phyloP scores from a whole-genome alignment of 2,888 invertebrate species.

The Nomada hirtipes region DNA sequence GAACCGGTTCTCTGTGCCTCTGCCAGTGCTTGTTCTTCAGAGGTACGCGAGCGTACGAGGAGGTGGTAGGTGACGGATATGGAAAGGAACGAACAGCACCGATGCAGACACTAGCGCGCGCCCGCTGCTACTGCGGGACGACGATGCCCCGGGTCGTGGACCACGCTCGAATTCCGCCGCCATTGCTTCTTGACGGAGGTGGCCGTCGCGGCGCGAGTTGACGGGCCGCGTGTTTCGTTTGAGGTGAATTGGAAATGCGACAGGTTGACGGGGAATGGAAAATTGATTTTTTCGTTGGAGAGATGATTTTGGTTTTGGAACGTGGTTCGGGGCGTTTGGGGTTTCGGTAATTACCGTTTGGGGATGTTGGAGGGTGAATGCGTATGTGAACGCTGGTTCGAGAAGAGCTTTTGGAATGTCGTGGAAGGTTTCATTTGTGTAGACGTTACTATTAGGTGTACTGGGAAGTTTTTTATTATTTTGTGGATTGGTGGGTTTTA shows the following conservation, averaged over 20 bases:
- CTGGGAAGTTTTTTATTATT: no score
- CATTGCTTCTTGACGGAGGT: conserved; percentile 25
- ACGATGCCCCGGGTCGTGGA: conserved; percentile 46
- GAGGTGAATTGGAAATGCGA: no score
- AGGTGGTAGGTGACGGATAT: conserved; percentile 54
- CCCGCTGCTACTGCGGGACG: conserved; percentile 77
- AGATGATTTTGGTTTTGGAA: no score
- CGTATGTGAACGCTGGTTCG: no score
- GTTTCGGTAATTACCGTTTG: no score
- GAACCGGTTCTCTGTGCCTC: conserved; percentile 65
- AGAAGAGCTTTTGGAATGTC: no score
- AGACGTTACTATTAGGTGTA: no score
- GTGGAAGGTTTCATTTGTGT: no score
- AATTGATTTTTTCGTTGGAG: no score
- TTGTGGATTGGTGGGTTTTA: no score
- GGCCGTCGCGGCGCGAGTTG: not conserved
- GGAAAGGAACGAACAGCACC: conserved; percentile 70
- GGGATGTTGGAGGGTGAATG: no score
- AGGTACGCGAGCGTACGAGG: conserved; percentile 42
- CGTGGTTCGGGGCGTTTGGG: no score
- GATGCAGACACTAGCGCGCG: conserved; percentile 80
- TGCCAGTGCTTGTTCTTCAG: conserved; percentile 41
- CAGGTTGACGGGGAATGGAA: not conserved
- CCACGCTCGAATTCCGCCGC: conserved; percentile 35
- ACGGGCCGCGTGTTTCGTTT: not conserved